Percentiles rank a stretch among this genome's conserved stretches.
Conservation (phyloP, 1,140 invertebrate genomes). For the Sesamia nonagrioides region DNA sequence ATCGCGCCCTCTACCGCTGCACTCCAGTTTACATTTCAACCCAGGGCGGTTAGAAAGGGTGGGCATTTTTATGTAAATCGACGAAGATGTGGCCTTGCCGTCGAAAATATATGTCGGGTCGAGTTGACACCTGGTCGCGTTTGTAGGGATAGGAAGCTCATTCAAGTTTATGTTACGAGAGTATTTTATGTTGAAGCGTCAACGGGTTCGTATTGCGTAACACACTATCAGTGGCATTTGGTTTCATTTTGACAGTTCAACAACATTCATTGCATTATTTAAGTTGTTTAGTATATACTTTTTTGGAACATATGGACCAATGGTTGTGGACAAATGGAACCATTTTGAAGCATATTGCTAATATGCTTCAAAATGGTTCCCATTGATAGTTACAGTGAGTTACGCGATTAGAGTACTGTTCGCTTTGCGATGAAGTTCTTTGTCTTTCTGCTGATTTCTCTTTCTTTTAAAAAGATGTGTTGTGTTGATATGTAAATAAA, state of each 20-base stretch:
- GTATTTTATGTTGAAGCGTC: slow-evolving; percentile 14
- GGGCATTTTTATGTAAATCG: slow-evolving; percentile 40
- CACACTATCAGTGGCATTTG: background rate
- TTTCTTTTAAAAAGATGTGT: background rate
- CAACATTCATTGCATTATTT: no score
- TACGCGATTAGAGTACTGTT: no score
- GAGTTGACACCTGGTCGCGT: slow-evolving; percentile 38
- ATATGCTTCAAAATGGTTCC: no score
- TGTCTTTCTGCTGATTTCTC: background rate
- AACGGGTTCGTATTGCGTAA: background rate
- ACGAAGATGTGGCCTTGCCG: slow-evolving; percentile 2
- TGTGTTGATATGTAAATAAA: no score
- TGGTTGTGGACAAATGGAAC: no score
- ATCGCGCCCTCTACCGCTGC: background rate
- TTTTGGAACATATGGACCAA: no score
- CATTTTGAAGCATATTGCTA: no score
- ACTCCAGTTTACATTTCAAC: background rate
- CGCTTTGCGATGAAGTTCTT: no score
- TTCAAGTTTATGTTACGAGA: slow-evolving; percentile 12
- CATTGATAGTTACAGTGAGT: no score
- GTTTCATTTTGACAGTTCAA: no score
- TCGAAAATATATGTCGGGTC: slow-evolving; percentile 33
- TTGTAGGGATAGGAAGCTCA: slow-evolving; percentile 18
- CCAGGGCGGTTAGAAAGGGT: background rate
- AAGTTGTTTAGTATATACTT: no score